These are phyloP conservation scores for Halcyon smyrnensis DNA, from an alignment of 2,797 vertebrate genomes.

Conservation along the genomic window DNA sequence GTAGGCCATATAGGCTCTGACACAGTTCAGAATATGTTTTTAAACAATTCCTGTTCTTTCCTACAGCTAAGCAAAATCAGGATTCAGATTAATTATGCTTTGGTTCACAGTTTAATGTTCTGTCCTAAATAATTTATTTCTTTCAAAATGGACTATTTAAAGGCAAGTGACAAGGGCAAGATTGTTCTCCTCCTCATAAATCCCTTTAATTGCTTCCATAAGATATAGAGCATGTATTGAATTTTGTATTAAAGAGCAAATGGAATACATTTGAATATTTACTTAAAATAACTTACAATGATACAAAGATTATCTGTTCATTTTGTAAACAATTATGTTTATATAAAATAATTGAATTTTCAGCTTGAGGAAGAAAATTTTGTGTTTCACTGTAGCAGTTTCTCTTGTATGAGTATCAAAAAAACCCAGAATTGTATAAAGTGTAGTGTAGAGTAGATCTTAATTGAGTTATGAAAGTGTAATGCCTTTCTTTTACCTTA, in stretches of 20 bases:
- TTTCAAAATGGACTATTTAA: slow-evolving; percentile 33
- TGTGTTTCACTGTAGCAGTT: not conserved
- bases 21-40: not conserved
- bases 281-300: not conserved
- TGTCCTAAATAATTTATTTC: slow-evolving; percentile 42
- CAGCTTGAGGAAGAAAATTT: not conserved
- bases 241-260: not conserved
- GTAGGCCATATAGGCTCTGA: not conserved
- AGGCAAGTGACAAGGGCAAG: slow-evolving; percentile 16
- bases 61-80: not conserved
- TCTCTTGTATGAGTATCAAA: not conserved
- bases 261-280: not conserved
- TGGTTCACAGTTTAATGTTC: slow-evolving; percentile 12
- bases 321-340: not conserved
- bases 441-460: not conserved
- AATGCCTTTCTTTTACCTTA: not conserved
- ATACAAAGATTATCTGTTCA: not conserved
- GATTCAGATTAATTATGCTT: slow-evolving; percentile 39
- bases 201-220: slow-evolving; percentile 7
- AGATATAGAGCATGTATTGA: not conserved
- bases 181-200: slow-evolving; percentile 30
- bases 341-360: not conserved
- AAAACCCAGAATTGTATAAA: not conserved
- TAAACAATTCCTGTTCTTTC: not conserved
- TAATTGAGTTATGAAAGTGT: not conserved